Percentiles rank a stretch among this genome's conserved stretches.
phyloP scores from a whole-genome alignment of 2,888 invertebrate genomes.

The Sipha maydis region DNA sequence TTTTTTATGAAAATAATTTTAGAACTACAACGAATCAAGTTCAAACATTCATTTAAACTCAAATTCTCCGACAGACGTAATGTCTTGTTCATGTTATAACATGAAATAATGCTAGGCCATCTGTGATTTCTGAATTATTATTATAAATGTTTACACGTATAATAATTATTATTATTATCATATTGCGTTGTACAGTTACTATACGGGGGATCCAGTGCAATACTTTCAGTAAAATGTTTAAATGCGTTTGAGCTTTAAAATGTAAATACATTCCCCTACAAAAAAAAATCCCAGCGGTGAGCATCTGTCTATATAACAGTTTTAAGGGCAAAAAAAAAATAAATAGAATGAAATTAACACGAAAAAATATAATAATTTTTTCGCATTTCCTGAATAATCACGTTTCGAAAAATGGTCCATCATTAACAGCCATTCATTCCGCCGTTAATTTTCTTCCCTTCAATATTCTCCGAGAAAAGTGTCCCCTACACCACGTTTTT shows the following conservation, averaged over 20 bases:
- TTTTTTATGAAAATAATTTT: conserved; percentile 1
- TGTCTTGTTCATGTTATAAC: no score
- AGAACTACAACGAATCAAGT: not conserved
- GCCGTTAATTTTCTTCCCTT: conserved; percentile 61
- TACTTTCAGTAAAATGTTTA: not conserved
- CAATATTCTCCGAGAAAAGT: conserved; percentile 54
- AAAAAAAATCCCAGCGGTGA: conserved; percentile 4
- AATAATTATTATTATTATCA: not conserved
- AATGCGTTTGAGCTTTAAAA: conserved; percentile 26
- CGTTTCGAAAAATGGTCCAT: conserved; percentile 61
- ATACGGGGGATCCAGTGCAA: not conserved
- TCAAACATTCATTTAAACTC: not conserved
- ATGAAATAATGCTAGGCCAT: no score
- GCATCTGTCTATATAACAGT: not conserved
- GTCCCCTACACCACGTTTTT: conserved; percentile 26
- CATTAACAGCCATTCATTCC: conserved; percentile 61
- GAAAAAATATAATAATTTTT: conserved; percentile 56
- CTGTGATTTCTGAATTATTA: not conserved
- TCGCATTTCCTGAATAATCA: conserved; percentile 59
- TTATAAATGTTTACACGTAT: not conserved
- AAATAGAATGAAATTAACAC: conserved; percentile 45
- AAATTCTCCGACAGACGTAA: not conserved
- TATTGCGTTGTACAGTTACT: not conserved
- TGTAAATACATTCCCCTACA: conserved; percentile 18
- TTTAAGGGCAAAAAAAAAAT: conserved; percentile 2